A percentile compares a stretch with the other conserved stretches of the same genome.
These are phyloP conservation scores for Imbricaverruca yamaguchii DNA, from an alignment of 2,888 invertebrate species.

Conservation along the genomic window DNA sequence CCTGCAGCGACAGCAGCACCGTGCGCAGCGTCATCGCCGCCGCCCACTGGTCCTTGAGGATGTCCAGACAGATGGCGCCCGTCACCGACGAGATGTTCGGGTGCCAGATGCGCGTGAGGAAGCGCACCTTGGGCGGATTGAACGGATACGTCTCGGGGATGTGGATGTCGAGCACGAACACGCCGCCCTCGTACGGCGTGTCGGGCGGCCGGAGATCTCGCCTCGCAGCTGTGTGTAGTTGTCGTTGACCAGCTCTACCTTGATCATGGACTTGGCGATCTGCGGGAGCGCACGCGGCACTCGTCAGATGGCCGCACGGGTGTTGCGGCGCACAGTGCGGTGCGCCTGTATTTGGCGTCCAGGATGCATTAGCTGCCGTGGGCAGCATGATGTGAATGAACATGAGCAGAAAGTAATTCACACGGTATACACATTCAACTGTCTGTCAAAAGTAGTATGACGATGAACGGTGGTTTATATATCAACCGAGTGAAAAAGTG, in stretches of 20 bases:
- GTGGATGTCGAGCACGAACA: conserved; percentile 87
- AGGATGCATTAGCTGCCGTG: no score
- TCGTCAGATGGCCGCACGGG: background rate
- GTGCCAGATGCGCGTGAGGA: conserved; percentile 98
- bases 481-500: no score
- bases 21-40: conserved; percentile 97
- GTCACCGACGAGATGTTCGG: conserved; percentile 99
- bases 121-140: conserved; percentile 96
- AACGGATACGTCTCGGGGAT: conserved; percentile 99
- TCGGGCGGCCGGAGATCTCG: conserved; percentile 94
- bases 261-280: conserved; percentile 30
- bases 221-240: conserved; percentile 86
- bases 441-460: no score
- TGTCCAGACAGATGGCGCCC: conserved; percentile 96
- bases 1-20: conserved; percentile 85
- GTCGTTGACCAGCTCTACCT: conserved; percentile 76
- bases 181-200: conserved; percentile 96
- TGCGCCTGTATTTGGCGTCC: no score
- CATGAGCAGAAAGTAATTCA: no score
- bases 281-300: background rate
- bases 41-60: conserved; percentile 97
- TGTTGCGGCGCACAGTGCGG: background rate
- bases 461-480: no score
- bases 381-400: no score
- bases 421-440: no score